phyloP scores from a whole-genome alignment of 2,113 vertebrate genomes.

The Grallaria varia region DNA sequence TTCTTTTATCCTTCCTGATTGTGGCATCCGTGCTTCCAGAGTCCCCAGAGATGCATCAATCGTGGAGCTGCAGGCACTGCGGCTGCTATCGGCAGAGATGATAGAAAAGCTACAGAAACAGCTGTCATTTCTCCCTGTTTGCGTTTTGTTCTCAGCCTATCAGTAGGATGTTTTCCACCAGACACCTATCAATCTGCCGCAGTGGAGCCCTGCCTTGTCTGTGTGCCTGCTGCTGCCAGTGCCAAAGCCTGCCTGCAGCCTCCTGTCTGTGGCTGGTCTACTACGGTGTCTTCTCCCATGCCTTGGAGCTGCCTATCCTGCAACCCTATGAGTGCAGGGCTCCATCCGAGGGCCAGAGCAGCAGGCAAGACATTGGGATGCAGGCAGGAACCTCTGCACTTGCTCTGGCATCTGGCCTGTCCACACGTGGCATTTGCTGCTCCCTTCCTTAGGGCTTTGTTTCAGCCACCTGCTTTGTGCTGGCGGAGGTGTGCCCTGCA shows the following conservation, averaged over 20 bases:
- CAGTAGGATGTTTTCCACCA: conserved; percentile 53
- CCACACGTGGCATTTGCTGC: accelerated
- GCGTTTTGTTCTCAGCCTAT: conserved; percentile 57
- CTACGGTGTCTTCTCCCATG: not conserved
- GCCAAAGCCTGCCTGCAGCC: not conserved
- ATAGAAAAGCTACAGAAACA: conserved; percentile 69
- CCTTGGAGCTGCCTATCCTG: not conserved
- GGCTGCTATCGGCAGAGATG: conserved; percentile 59
- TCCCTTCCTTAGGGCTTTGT: not conserved
- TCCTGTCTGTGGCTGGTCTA: accelerated
- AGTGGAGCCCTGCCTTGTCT: not conserved
- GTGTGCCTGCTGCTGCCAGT: not conserved
- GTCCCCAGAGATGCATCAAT: conserved; percentile 61
- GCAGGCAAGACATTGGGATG: not conserved
- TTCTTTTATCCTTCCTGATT: conserved; percentile 66
- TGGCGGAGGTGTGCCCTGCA: not conserved
- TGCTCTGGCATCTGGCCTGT: not conserved
- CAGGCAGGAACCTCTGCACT: not conserved
- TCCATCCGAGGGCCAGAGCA: not conserved
- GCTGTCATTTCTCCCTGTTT: conserved; percentile 70
- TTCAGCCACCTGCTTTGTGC: not conserved
- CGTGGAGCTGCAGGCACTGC: conserved; percentile 20
- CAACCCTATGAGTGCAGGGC: not conserved
- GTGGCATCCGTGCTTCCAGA: conserved; percentile 3
- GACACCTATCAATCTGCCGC: conserved; percentile 58